Conservation (phyloP, 1,140 invertebrate genomes). For the Zaprionus camerounensis region DNA sequence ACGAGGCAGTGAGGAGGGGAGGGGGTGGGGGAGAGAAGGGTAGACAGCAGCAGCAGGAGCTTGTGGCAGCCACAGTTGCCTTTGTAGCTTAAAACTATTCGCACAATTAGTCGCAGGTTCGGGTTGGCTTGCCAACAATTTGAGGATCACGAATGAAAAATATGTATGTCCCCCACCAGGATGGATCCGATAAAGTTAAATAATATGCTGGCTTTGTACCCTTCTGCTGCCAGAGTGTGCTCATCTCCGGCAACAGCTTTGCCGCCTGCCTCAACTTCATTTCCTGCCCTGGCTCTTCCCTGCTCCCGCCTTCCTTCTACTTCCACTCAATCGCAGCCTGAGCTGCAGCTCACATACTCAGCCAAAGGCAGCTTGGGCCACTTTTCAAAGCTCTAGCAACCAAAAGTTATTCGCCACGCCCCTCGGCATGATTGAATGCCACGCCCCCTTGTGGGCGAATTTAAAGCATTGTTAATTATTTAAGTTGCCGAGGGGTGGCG, state of each 20-base stretch:
- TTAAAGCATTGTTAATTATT: slow-evolving; percentile 75
- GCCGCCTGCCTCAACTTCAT: background rate
- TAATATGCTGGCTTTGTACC: background rate
- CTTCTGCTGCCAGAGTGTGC: no score
- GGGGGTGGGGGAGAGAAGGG: background rate
- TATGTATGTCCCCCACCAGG: background rate
- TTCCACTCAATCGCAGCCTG: no score
- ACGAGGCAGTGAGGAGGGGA: background rate
- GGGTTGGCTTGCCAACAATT: background rate
- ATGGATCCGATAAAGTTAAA: background rate
- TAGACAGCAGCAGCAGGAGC: no score
- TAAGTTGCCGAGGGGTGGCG: slow-evolving; percentile 30
- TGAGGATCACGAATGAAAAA: background rate
- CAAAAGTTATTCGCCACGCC: slow-evolving; percentile 17
- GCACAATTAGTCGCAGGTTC: slow-evolving; percentile 1
- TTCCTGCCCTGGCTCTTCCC: background rate
- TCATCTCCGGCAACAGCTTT: background rate
- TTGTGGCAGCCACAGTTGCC: no score
- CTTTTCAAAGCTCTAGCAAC: background rate
- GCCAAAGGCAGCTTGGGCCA: background rate
- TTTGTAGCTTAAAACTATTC: background rate
- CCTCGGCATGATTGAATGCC: slow-evolving; percentile 36
- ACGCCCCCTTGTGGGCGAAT: slow-evolving; percentile 34
- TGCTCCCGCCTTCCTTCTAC: background rate
- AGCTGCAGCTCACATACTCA: background rate